phyloP scores from a whole-genome alignment of 2,888 invertebrate species.

The Gisinianus flammeolus region DNA sequence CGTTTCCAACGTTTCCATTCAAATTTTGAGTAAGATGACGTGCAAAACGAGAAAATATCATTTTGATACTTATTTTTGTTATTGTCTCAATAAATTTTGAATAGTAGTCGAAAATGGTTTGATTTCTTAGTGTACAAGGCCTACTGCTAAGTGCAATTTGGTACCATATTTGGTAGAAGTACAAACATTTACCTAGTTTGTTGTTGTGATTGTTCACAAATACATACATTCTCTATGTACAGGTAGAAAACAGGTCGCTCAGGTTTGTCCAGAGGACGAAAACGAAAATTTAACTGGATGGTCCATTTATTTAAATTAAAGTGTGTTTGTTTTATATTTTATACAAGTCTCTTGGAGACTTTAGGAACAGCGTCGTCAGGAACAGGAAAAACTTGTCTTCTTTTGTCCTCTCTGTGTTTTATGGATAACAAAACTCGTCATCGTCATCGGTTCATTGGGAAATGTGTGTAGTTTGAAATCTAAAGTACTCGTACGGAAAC shows the following conservation, averaged over 20 bases:
- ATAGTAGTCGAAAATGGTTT: slow-evolving; percentile 1
- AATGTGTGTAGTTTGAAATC: background rate
- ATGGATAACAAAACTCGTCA: background rate
- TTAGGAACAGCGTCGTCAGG: background rate
- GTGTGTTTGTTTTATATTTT: background rate
- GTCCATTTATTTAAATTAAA: background rate
- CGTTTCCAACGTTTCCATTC: too few species aligned
- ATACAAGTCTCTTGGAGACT: background rate
- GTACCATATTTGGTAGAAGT: background rate
- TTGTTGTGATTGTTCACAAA: background rate
- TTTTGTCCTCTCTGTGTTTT: background rate
- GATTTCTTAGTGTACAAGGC: background rate
- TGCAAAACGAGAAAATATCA: background rate
- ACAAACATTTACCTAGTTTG: background rate
- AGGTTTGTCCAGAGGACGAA: background rate
- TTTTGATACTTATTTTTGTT: background rate
- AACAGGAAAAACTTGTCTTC: background rate
- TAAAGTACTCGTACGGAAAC: background rate
- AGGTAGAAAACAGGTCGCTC: slow-evolving; percentile 3
- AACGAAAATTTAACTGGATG: background rate
- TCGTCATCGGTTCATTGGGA: background rate
- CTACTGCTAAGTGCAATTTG: background rate
- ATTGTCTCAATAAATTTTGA: background rate
- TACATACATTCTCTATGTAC: background rate
- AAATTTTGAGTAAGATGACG: too few species aligned